phyloP scores from a whole-genome alignment of 2,888 invertebrate genomes.

The Andrena hattorfiana region DNA sequence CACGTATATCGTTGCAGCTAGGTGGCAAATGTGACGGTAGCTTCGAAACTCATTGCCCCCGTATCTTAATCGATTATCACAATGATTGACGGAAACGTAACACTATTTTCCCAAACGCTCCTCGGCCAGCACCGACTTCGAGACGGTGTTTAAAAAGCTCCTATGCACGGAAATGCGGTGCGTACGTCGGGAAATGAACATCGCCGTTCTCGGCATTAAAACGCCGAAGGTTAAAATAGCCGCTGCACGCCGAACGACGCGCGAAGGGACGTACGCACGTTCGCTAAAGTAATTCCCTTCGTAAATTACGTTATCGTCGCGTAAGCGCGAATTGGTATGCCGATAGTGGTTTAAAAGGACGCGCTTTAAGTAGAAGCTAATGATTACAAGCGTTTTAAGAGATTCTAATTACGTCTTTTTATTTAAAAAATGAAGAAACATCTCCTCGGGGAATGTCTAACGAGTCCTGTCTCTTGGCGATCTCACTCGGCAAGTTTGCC shows the following conservation, averaged over 20 bases:
- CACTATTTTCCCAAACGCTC: slow-evolving; percentile 37
- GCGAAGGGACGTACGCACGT: slow-evolving; percentile 36
- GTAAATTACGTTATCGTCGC: slow-evolving; percentile 41
- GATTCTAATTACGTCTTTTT: slow-evolving; percentile 46
- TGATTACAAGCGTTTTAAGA: slow-evolving; percentile 52
- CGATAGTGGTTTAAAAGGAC: slow-evolving; percentile 39
- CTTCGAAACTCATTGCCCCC: slow-evolving; percentile 57
- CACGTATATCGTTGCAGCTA: slow-evolving; percentile 47
- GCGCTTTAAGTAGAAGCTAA: slow-evolving; percentile 54
- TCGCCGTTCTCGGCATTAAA: slow-evolving; percentile 6
- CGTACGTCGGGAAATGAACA: slow-evolving; percentile 1
- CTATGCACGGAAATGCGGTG: slow-evolving; percentile 13
- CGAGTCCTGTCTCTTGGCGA: slow-evolving; percentile 20
- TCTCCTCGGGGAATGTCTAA: slow-evolving; percentile 15
- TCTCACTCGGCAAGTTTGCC: slow-evolving; percentile 6
- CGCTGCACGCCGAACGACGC: neutral
- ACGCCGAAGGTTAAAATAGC: neutral
- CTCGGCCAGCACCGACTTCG: slow-evolving; percentile 40
- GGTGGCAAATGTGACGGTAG: slow-evolving; percentile 66
- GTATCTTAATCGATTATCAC: slow-evolving; percentile 62
- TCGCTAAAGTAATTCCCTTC: slow-evolving; percentile 46
- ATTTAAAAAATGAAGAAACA: slow-evolving; percentile 38
- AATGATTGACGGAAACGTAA: slow-evolving; percentile 61
- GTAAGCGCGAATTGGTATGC: slow-evolving; percentile 30
- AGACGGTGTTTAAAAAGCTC: slow-evolving; percentile 30